Percentiles rank a stretch among this genome's conserved stretches.
Conservation (phyloP, 2,888 invertebrate genomes). For the Nemoura dubitans region DNA sequence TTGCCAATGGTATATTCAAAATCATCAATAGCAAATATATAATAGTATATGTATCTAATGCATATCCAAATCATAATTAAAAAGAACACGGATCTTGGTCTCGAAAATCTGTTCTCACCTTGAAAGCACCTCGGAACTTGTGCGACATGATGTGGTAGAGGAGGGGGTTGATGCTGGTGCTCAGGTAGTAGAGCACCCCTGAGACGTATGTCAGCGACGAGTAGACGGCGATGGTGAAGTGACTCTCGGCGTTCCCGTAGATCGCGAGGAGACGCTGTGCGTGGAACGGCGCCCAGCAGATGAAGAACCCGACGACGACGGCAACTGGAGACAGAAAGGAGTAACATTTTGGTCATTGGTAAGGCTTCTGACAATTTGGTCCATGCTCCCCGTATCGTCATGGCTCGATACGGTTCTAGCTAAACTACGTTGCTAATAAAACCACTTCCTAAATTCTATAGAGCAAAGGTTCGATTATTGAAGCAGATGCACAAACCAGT, state of each 20-base stretch:
- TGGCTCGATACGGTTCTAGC: too few species aligned
- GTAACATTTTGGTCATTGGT: neutral
- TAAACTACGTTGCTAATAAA: too few species aligned
- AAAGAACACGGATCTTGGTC: too few species aligned
- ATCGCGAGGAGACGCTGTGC: constrained; percentile 63
- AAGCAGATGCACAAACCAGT: too few species aligned
- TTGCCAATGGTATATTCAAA: too few species aligned
- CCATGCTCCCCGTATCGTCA: too few species aligned
- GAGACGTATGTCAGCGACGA: constrained; percentile 80
- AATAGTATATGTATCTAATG: too few species aligned
- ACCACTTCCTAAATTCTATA: too few species aligned
- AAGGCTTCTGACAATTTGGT: too few species aligned
- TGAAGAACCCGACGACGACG: constrained; percentile 61
- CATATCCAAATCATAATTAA: too few species aligned
- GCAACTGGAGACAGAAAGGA: constrained; percentile 57
- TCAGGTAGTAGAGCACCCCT: constrained; percentile 90
- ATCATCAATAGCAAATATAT: too few species aligned
- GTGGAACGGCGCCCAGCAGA: constrained; percentile 61
- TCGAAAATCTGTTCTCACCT: constrained; percentile 65
- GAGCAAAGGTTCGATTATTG: too few species aligned
- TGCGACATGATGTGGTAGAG: constrained; percentile 95
- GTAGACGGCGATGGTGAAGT: constrained; percentile 68
- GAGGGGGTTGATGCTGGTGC: constrained; percentile 92
- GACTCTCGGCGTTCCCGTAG: constrained; percentile 57
- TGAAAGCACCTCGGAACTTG: constrained; percentile 92